phyloP scores from a whole-genome alignment of 2,888 invertebrate species.

The Ferrisia virgata region DNA sequence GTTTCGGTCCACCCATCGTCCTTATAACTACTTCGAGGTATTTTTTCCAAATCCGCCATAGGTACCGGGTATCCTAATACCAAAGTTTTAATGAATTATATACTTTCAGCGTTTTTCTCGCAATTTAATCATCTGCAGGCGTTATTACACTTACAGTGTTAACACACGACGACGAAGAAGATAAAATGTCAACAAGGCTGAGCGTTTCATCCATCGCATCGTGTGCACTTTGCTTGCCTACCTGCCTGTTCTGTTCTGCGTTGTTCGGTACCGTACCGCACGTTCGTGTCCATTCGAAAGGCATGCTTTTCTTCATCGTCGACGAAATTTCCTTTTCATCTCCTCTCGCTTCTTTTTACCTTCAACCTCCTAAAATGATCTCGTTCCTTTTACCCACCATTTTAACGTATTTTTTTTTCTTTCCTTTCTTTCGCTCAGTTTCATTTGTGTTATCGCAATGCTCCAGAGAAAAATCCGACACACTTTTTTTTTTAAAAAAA shows the following conservation, averaged over 20 bases:
- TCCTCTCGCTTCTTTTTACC: too few species aligned
- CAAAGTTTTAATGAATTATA: slow-evolving; percentile 12
- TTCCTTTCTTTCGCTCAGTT: not conserved
- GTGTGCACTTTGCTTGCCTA: not conserved
- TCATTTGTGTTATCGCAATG: not conserved
- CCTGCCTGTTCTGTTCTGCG: not conserved
- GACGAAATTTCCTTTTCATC: not conserved
- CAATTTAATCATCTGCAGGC: not conserved
- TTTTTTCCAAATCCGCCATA: not conserved
- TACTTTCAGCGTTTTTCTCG: not conserved
- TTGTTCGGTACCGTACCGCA: too few species aligned
- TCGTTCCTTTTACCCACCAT: too few species aligned
- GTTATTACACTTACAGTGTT: not conserved
- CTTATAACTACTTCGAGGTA: too few species aligned
- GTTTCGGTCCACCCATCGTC: not conserved
- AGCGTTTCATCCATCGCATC: not conserved
- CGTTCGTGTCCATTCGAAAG: not conserved
- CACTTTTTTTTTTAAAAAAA: not conserved
- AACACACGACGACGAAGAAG: not conserved
- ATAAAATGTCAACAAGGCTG: not conserved
- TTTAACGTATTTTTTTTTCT: not conserved
- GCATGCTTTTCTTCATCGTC: not conserved
- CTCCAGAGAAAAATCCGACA: not conserved
- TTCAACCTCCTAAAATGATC: too few species aligned
- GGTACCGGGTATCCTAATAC: not conserved